Evolutionary conservation across 2,113 vertebrate genomes (phyloP), one percentile per base, ranked within the genome.

Genomic region (Pituophis catenifer): DNA sequence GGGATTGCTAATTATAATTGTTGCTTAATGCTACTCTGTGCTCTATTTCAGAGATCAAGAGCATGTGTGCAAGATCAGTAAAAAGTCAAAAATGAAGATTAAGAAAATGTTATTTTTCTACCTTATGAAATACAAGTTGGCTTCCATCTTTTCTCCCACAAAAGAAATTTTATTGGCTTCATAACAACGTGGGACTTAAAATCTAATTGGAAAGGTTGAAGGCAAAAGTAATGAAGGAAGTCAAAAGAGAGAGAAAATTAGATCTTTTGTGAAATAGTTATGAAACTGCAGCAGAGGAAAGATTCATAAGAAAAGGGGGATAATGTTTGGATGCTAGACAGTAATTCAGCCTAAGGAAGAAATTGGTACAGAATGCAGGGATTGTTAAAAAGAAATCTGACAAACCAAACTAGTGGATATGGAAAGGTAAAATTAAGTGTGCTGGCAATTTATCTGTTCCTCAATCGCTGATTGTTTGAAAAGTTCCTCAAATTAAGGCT

Each of bases 1-100:
- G 93, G 89, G 93, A 90, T 96, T 93, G 94, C 93, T 97, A 97
- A 97, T 97, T 96, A 97, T 93, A 93, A 94, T 93, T 96, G 94
- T 0, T 91, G 94, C 89, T 10, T 5, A 24, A 87, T 88, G 55
- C 87, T 59, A 13, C 0, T 58, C 81, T 55, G 48, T 3, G 11
- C 95, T 95, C 94, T 57, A 55, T 94, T 94, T 93, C 86, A 53
- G 93, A 96, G 94, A 96, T 86, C n/a, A 48, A 1, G 33, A 93
- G 95, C 94, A 96, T 96, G 96, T 94, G 89, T 95, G 95, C 96
- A 94, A 94, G 88, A 96, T 48, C 44, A 70, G 29, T 91, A 89
- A 96, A 97, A 96, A 93, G 94, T 95, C 93, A 95, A 62, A 85
- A 89, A 93, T 3, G 92, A 96, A 96, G 95, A 95, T 44, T 86